Conservation (phyloP, 1,140 invertebrate genomes). For the Hyles euphorbiae region DNA sequence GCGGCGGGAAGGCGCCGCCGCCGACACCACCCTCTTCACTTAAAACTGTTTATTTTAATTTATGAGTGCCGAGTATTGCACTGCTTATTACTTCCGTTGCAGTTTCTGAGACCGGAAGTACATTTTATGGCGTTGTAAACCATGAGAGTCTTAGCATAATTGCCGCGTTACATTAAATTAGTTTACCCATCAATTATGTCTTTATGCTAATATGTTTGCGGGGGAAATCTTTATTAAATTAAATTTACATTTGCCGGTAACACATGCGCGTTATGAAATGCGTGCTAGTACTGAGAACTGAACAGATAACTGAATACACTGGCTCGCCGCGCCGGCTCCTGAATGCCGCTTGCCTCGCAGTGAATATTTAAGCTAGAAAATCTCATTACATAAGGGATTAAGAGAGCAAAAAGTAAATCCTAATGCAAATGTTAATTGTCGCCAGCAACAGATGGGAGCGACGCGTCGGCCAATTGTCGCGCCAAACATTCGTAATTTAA, state of each 20-base stretch:
- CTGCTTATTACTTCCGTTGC: constrained; percentile 67
- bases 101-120: constrained; percentile 60
- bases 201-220: constrained; percentile 39
- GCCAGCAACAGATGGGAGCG: constrained; percentile 65
- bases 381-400: constrained; percentile 7
- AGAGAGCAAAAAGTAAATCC: constrained; percentile 31
- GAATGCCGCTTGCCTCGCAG: too few relatives aligned
- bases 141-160: constrained; percentile 66
- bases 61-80: constrained; percentile 58
- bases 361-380: too few relatives aligned
- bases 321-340: too few relatives aligned
- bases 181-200: constrained; percentile 58
- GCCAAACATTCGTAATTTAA: constrained; percentile 71
- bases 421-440: constrained; percentile 68
- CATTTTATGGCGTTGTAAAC: constrained; percentile 67
- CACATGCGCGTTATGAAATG: constrained; percentile 2
- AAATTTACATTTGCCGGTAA: constrained; percentile 7
- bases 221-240: constrained; percentile 18
- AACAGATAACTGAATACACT: too few relatives aligned
- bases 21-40: constrained; percentile 38
- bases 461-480: constrained; percentile 66
- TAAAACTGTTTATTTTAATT: constrained; percentile 71
- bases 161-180: constrained; percentile 64
- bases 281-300: too few relatives aligned
- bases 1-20: constrained; percentile 15